Conservation (phyloP, 2,113 vertebrate species). For the Lanius collurio region DNA sequence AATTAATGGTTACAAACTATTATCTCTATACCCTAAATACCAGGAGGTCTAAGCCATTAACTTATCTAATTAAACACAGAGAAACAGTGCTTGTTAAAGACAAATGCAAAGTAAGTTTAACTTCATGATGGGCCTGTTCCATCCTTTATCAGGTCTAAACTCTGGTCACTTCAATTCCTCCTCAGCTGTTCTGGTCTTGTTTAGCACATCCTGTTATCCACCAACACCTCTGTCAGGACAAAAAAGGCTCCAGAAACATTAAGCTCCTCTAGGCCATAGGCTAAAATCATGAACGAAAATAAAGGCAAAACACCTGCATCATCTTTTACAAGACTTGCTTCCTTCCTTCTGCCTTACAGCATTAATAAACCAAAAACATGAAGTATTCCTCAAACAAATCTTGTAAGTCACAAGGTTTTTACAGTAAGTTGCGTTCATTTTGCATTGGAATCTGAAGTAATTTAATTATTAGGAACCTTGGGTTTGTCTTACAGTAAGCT, state of each 20-base stretch:
- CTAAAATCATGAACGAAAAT: neutral
- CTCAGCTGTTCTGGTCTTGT: neutral
- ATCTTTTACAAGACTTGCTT: neutral
- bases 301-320: neutral
- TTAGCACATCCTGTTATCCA: neutral
- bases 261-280: neutral
- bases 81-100: neutral
- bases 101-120: neutral
- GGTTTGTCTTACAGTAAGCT: neutral
- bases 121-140: neutral
- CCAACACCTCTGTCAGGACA: neutral
- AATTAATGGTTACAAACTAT: neutral
- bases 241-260: neutral
- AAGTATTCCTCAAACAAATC: neutral
- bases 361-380: neutral
- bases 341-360: neutral
- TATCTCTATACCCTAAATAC: neutral
- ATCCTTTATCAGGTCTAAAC: neutral
- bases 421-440: neutral
- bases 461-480: neutral
- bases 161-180: neutral
- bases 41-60: neutral
- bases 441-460: neutral
- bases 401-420: fast-evolving
- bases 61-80: neutral